Percentiles rank a stretch among this genome's conserved stretches.
Evolutionary conservation across 2,113 vertebrate species (phyloP).

Genomic region (Pelusios castaneus): DNA sequence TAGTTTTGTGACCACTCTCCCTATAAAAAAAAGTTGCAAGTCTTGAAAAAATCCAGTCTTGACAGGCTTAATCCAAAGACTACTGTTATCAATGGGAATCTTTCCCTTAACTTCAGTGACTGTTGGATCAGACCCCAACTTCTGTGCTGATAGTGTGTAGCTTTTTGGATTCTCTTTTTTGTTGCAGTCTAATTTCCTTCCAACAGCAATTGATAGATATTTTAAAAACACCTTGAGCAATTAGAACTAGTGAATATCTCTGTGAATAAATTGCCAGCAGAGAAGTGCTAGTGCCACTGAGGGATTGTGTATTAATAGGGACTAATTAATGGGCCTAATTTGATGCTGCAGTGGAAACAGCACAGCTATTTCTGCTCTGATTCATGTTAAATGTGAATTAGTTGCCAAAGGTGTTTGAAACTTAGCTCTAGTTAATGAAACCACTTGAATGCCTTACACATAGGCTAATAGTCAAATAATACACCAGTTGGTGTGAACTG

Average conservation of each 20-base stretch:
- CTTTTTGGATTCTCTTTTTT: background rate
- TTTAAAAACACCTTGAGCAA: slow-evolving; percentile 36
- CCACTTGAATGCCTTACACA: background rate
- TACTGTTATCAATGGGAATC: accelerated
- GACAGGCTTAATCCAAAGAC: background rate
- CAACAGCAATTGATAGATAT: slow-evolving; percentile 10
- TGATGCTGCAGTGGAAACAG: slow-evolving; percentile 24
- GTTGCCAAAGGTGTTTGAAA: slow-evolving; percentile 7
- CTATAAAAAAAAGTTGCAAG: background rate
- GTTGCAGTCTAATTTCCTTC: background rate
- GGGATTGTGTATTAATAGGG: slow-evolving; percentile 28
- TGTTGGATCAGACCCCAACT: background rate
- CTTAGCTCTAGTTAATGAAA: slow-evolving; percentile 18
- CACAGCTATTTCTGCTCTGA: slow-evolving; percentile 16
- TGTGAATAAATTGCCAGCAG: slow-evolving; percentile 45
- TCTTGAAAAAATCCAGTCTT: background rate
- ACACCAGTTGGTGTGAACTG: background rate
- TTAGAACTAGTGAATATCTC: slow-evolving; percentile 34
- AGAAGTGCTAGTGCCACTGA: slow-evolving; percentile 26
- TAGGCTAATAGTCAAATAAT: background rate
- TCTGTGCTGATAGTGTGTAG: background rate
- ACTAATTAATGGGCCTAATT: slow-evolving; percentile 47
- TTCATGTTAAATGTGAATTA: slow-evolving; percentile 20
- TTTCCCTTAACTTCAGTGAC: background rate
- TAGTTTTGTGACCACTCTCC: background rate